phyloP scores from a whole-genome alignment of 2,888 invertebrate species.

The Drosophila kuntzei region DNA sequence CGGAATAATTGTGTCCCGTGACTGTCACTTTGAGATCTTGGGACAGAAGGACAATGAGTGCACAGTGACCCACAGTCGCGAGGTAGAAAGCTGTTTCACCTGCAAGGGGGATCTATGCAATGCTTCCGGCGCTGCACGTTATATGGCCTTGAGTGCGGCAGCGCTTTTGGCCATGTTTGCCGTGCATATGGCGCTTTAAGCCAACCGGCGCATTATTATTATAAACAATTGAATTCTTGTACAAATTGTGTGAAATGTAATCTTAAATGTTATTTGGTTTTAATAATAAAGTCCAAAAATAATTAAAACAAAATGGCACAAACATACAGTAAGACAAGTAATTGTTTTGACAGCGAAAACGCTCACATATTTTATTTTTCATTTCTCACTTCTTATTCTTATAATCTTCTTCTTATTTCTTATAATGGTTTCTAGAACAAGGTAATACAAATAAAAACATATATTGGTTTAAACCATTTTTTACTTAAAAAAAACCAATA shows the following conservation, averaged over 20 bases:
- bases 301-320: not conserved
- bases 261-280: constrained; percentile 16
- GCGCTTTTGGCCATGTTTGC: constrained; percentile 73
- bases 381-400: too few species aligned
- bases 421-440: too few species aligned
- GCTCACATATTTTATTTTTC: not conserved
- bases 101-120: constrained; percentile 90
- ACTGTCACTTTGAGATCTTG: constrained; percentile 82
- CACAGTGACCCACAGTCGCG: constrained; percentile 80
- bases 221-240: constrained; percentile 21
- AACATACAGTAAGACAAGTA: not conserved
- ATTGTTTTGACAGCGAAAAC: not conserved
- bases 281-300: constrained; percentile 5
- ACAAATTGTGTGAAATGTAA: constrained; percentile 35
- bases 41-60: constrained; percentile 82
- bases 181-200: constrained; percentile 73
- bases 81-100: constrained; percentile 87
- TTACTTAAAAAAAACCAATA: not conserved
- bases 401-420: too few species aligned
- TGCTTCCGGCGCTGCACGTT: constrained; percentile 79
- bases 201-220: constrained; percentile 3
- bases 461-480: not conserved
- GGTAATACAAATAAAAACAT: not conserved
- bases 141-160: constrained; percentile 69
- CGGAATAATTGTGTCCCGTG: constrained; percentile 82